Conservation (phyloP, 1,140 invertebrate genomes). For the Procambarus virginalis region DNA sequence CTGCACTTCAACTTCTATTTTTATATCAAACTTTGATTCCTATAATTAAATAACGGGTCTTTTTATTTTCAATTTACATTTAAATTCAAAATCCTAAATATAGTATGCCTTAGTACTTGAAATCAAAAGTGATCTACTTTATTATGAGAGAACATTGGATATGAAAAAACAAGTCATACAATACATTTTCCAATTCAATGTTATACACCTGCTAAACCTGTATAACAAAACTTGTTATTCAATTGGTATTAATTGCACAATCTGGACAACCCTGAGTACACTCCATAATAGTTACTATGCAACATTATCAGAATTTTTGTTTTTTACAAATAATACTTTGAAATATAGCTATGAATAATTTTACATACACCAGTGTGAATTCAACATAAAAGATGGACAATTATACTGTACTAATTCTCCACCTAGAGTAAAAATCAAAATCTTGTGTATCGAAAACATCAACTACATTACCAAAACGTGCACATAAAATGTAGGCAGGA, state of each 20-base stretch:
- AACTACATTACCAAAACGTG: not conserved
- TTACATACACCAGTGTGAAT: not conserved
- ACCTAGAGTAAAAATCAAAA: not conserved
- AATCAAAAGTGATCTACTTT: too few species aligned
- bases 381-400: not conserved
- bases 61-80: too few species aligned
- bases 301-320: conserved; percentile 2
- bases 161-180: too few species aligned
- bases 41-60: too few species aligned
- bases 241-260: not conserved
- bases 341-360: not conserved
- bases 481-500: conserved; percentile 27
- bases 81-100: too few species aligned
- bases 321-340: not conserved
- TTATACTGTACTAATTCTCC: not conserved
- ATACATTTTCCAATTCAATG: not conserved
- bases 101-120: too few species aligned
- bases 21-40: not conserved
- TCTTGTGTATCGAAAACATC: not conserved
- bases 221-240: not conserved
- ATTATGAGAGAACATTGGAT: too few species aligned
- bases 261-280: conserved; percentile 14
- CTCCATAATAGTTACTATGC: not conserved
- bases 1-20: not conserved
- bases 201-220: not conserved